Evolutionary conservation across 2,113 vertebrate species (phyloP).

Genomic region (Triplophysa siluroides): DNA sequence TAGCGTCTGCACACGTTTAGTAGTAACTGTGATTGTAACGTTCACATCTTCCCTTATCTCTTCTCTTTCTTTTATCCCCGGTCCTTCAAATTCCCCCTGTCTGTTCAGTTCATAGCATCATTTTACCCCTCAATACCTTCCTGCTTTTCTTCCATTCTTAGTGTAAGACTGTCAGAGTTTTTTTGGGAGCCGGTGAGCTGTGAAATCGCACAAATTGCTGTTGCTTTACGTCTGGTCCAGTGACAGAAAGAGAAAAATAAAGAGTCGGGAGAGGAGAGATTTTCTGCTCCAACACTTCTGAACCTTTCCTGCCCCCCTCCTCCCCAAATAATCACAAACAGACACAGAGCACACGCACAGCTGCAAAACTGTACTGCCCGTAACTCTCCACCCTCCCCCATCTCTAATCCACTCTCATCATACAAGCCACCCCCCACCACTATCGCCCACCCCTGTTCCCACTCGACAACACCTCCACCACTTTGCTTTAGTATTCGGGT

Average conservation of each 20-base stretch:
- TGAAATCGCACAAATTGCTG: constrained; percentile 83
- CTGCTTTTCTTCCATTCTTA: constrained; percentile 46
- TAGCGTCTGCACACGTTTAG: no score
- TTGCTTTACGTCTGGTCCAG: constrained; percentile 73
- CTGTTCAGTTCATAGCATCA: constrained; percentile 44
- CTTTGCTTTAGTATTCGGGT: constrained; percentile 73
- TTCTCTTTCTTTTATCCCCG: constrained; percentile 11
- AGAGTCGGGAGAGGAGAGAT: constrained; percentile 60
- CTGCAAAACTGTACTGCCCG: constrained; percentile 61
- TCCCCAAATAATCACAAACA: constrained; percentile 63
- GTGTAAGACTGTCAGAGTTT: constrained; percentile 75
- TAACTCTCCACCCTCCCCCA: constrained; percentile 10
- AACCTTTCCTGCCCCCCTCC: constrained; percentile 61
- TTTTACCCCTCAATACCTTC: constrained; percentile 46
- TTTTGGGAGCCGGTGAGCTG: constrained; percentile 72
- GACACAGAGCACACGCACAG: constrained; percentile 69
- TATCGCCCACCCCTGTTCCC: constrained; percentile 51
- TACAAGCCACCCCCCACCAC: constrained; percentile 32
- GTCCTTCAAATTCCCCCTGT: constrained; percentile 42
- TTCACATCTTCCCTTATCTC: constrained; percentile 43
- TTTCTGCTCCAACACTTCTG: constrained; percentile 81
- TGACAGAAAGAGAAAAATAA: constrained; percentile 58
- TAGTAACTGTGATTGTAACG: background rate
- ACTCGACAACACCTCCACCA: constrained; percentile 68
- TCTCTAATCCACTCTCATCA: constrained; percentile 46